Evolutionary conservation across 2,888 invertebrate species (phyloP).

Genomic region (Pseudococcus viburni): DNA sequence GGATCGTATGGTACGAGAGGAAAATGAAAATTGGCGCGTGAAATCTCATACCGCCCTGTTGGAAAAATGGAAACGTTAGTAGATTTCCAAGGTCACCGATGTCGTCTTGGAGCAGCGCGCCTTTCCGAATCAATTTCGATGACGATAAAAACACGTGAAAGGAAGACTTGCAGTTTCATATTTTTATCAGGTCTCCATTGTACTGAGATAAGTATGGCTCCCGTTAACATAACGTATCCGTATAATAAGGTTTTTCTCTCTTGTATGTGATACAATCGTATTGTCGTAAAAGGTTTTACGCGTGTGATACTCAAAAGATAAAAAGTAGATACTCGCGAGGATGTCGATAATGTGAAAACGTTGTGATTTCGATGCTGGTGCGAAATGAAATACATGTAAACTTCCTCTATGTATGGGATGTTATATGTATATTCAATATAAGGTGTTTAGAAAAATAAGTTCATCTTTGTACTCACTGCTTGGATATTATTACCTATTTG

Average conservation of each 20-base stretch:
- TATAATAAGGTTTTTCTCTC: constrained; percentile 1
- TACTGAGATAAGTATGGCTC: not conserved
- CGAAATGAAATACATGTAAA: too few species aligned
- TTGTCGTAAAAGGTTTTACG: constrained; percentile 6
- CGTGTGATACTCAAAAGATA: not conserved
- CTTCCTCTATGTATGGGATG: too few species aligned
- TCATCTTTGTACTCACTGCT: too few species aligned
- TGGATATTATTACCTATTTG: too few species aligned
- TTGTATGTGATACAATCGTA: not conserved
- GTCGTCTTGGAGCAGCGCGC: not conserved
- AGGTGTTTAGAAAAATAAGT: too few species aligned
- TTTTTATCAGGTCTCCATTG: constrained; percentile 2
- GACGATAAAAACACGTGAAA: not conserved
- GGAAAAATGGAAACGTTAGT: not conserved
- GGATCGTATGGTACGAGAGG: not conserved
- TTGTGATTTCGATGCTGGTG: too few species aligned
- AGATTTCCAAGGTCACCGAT: constrained; percentile 25
- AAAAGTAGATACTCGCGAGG: not conserved
- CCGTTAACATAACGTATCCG: not conserved
- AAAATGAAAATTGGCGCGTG: not conserved
- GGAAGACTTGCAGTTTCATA: not conserved
- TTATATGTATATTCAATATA: too few species aligned
- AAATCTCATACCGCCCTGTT: not conserved
- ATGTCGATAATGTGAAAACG: constrained; percentile 5
- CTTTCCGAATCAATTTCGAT: not conserved